A percentile compares a stretch with the other conserved stretches of the same genome.
These are phyloP conservation scores for Irena cyanogastra DNA, from an alignment of 2,113 vertebrate genomes.

Conservation along the genomic window DNA sequence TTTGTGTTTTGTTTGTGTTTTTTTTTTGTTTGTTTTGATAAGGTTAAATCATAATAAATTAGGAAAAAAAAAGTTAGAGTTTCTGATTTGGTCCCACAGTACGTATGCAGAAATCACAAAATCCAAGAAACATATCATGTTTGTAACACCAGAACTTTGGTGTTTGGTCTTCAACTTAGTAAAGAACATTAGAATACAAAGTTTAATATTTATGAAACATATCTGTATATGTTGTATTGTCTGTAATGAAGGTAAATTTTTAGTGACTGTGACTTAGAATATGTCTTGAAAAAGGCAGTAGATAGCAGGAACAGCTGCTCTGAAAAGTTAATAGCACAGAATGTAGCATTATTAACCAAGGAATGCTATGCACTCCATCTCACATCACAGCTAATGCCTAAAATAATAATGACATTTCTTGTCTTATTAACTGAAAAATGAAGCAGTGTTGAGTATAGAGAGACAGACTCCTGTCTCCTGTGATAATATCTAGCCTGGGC, in stretches of 20 bases:
- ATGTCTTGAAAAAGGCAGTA: slow-evolving; percentile 4
- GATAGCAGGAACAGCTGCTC: slow-evolving; percentile 46
- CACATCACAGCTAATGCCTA: slow-evolving; percentile 66
- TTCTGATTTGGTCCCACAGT: not conserved
- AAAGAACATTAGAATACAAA: not conserved
- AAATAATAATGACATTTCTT: slow-evolving; percentile 69
- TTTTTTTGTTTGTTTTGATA: not conserved
- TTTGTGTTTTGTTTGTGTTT: no score
- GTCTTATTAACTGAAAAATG: slow-evolving; percentile 70
- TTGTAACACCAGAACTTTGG: not conserved
- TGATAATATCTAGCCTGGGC: slow-evolving; percentile 62
- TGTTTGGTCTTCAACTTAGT: not conserved
- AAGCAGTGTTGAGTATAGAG: slow-evolving; percentile 51
- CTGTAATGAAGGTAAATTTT: not conserved
- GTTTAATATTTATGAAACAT: not conserved
- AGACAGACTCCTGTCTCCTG: slow-evolving; percentile 45
- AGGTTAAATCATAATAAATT: not conserved
- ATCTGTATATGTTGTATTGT: not conserved
- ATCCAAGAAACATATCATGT: not conserved
- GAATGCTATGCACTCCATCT: slow-evolving; percentile 50
- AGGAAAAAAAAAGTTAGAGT: not conserved
- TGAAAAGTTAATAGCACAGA: slow-evolving; percentile 59
- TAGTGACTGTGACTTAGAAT: not conserved
- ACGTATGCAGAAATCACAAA: not conserved
- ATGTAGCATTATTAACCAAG: slow-evolving; percentile 63